Evolutionary conservation across 2,113 vertebrate genomes (phyloP).

Genomic region (Pavo muticus): DNA sequence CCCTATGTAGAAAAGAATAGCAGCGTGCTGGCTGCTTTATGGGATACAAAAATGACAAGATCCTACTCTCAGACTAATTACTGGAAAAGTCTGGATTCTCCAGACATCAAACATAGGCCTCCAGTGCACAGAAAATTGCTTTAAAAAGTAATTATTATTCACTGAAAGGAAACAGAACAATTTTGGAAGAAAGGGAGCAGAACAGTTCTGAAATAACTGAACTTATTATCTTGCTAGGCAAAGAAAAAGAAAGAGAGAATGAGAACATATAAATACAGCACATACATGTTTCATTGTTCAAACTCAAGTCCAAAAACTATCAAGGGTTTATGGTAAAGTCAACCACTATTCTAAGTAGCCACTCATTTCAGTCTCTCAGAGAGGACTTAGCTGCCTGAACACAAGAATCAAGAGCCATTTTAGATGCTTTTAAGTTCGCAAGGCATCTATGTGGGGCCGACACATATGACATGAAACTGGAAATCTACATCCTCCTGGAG

Average conservation of each 20-base stretch:
- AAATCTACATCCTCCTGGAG: background rate
- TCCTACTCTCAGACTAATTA: background rate
- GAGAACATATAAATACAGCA: background rate
- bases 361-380: background rate
- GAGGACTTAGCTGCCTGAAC: background rate
- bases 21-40: background rate
- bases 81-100: background rate
- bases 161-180: background rate
- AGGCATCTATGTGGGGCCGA: background rate
- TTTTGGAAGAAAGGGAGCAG: background rate
- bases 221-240: background rate
- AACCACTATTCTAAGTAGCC: background rate
- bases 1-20: background rate
- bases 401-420: background rate
- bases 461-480: background rate
- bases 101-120: background rate
- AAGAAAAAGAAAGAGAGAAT: background rate
- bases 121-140: background rate
- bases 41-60: background rate
- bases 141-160: conserved; percentile 11
- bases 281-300: background rate
- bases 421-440: background rate
- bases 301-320: background rate
- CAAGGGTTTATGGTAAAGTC: background rate
- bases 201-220: background rate